Conservation (phyloP, 1,140 invertebrate genomes). For the Drosophila auraria region DNA sequence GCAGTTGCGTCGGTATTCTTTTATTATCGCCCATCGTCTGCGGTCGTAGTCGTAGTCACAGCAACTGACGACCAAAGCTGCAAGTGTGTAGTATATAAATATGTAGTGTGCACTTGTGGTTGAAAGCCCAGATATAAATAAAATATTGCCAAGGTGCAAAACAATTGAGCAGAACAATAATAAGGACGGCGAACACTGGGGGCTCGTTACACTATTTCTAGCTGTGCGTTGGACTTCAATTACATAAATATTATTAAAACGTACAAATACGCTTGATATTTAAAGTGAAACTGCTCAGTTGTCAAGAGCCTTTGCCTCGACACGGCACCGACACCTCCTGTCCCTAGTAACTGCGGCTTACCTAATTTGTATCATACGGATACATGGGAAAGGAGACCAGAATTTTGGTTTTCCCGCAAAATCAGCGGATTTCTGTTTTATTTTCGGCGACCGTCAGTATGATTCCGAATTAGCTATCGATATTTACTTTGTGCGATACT, state of each 20-base stretch:
- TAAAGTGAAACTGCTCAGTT: neutral
- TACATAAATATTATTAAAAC: conserved; percentile 4
- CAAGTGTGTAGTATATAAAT: conserved; percentile 13
- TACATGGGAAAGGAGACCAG: neutral
- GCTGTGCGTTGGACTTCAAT: neutral
- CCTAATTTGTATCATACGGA: conserved; percentile 4
- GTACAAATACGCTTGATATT: neutral
- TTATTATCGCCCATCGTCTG: conserved; percentile 20
- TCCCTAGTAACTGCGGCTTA: neutral
- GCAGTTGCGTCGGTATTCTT: conserved; percentile 12
- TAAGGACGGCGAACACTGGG: neutral
- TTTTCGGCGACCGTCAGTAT: neutral
- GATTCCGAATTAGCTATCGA: neutral
- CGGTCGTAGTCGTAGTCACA: conserved; percentile 14
- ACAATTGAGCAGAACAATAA: conserved; percentile 7
- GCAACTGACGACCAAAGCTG: conserved; percentile 13
- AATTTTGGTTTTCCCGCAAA: conserved; percentile 18
- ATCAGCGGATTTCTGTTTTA: conserved; percentile 13
- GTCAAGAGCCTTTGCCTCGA: neutral
- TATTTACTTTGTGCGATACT: neutral
- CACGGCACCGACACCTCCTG: neutral
- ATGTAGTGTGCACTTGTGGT: conserved; percentile 15
- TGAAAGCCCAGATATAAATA: conserved; percentile 14
- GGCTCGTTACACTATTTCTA: conserved; percentile 1
- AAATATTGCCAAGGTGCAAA: conserved; percentile 18